These are phyloP conservation scores for Amphipoea oculea DNA, from an alignment of 2,888 invertebrate genomes.

Conservation along the genomic window DNA sequence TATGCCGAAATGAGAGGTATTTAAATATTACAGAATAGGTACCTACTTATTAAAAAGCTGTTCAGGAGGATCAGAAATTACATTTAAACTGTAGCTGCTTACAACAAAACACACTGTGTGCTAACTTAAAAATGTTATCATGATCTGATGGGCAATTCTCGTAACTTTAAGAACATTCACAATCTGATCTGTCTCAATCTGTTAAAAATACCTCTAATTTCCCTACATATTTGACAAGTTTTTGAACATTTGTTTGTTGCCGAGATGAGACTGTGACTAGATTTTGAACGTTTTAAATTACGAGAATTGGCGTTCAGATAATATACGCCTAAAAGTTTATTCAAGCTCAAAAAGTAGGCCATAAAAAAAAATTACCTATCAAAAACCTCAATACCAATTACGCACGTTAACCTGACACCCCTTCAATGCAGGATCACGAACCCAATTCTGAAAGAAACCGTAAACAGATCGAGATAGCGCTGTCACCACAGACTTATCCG, in stretches of 20 bases:
- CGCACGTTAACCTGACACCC: constrained; percentile 58
- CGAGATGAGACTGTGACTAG: neutral
- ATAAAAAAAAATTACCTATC: constrained; percentile 3
- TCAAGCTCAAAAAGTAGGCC: constrained; percentile 10
- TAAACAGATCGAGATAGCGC: constrained; percentile 74
- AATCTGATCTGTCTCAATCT: neutral
- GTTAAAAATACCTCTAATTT: too few relatives aligned
- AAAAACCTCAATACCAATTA: constrained; percentile 50
- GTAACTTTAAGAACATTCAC: too few relatives aligned
- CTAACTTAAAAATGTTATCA: neutral
- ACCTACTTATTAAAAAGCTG: neutral
- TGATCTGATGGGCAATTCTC: neutral
- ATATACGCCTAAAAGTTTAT: neutral
- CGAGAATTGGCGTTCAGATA: neutral
- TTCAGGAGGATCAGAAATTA: neutral
- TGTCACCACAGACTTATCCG: constrained; percentile 58
- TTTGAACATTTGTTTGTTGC: too few relatives aligned
- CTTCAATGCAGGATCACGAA: constrained; percentile 80
- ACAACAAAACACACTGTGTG: neutral
- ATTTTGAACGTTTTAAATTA: neutral
- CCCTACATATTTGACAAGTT: neutral
- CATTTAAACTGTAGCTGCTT: neutral
- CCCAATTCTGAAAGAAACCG: constrained; percentile 75
- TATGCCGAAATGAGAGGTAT: neutral
- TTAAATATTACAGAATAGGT: neutral